Percentiles rank a stretch among this genome's conserved stretches.
Conservation (phyloP, 2,113 vertebrate genomes). For the Ellobius talpinus region DNA sequence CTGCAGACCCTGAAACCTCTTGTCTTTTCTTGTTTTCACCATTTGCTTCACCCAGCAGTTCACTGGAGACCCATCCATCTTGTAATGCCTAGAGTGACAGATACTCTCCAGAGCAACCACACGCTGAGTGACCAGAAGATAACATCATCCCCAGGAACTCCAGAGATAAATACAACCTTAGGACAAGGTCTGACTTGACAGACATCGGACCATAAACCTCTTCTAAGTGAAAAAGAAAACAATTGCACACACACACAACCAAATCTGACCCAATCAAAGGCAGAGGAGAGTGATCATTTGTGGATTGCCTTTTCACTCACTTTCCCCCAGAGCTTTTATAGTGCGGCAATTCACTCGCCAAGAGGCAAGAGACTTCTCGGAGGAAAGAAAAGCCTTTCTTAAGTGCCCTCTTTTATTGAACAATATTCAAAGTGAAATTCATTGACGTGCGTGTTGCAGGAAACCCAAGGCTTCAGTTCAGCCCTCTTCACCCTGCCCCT, state of each 20-base stretch:
- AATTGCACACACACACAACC: constrained; percentile 79
- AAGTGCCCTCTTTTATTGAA: constrained; percentile 71
- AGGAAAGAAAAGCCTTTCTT: constrained; percentile 45
- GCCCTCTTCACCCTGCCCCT: background rate
- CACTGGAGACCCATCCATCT: constrained; percentile 98
- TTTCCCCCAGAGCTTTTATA: constrained; percentile 73
- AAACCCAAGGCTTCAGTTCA: constrained; percentile 26
- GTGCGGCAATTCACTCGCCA: constrained; percentile 82
- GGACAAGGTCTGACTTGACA: constrained; percentile 82
- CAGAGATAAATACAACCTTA: constrained; percentile 86
- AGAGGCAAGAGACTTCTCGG: constrained; percentile 72
- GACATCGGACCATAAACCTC: constrained; percentile 89
- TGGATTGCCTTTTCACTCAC: constrained; percentile 77
- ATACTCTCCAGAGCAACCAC: constrained; percentile 93
- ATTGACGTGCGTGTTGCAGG: constrained; percentile 62
- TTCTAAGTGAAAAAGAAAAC: constrained; percentile 82
- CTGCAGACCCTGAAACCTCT: constrained; percentile 85
- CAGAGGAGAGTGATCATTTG: constrained; percentile 81
- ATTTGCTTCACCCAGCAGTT: constrained; percentile 97
- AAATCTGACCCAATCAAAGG: constrained; percentile 85
- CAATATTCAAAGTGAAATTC: constrained; percentile 78
- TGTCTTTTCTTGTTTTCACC: constrained; percentile 94
- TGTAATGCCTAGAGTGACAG: constrained; percentile 95
- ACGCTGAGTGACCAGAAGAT: constrained; percentile 90
- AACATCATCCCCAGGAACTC: constrained; percentile 90